Conservation (phyloP, 2,888 invertebrate genomes). For the Acrobasis repandana region DNA sequence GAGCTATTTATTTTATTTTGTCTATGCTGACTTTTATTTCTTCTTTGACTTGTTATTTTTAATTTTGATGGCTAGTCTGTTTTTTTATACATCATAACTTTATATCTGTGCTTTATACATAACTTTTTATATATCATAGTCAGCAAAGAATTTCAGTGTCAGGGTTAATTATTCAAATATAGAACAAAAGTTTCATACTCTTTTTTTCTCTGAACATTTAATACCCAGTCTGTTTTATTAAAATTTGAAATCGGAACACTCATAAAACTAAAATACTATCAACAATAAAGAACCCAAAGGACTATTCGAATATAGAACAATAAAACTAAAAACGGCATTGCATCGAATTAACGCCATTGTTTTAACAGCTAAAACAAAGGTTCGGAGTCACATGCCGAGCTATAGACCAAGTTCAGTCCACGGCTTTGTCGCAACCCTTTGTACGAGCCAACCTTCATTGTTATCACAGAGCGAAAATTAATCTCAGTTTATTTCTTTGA, state of each 20-base stretch:
- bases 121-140: background rate
- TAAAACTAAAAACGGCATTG: slow-evolving; percentile 31
- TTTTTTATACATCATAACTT: background rate
- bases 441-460: slow-evolving; percentile 59
- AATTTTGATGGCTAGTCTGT: slow-evolving; percentile 7
- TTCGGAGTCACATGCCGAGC: slow-evolving; percentile 79
- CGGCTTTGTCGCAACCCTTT: slow-evolving; percentile 68
- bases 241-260: background rate
- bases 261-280: background rate
- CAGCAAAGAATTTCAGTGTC: too few relatives aligned
- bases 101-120: background rate
- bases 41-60: slow-evolving; percentile 3
- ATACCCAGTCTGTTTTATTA: too few relatives aligned
- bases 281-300: background rate
- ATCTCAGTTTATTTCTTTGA: slow-evolving; percentile 80
- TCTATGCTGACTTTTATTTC: slow-evolving; percentile 37
- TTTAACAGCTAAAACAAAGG: slow-evolving; percentile 73
- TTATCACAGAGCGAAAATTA: slow-evolving; percentile 75
- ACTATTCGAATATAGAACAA: slow-evolving; percentile 13
- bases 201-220: too few relatives aligned
- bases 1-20: slow-evolving; percentile 37
- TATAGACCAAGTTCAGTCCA: slow-evolving; percentile 68
- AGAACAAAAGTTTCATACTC: too few relatives aligned
- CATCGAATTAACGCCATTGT: slow-evolving; percentile 72
- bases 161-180: too few relatives aligned